Evolutionary conservation across 2,797 vertebrate species (phyloP).

Genomic region (Otolemur crassicaudatus): DNA sequence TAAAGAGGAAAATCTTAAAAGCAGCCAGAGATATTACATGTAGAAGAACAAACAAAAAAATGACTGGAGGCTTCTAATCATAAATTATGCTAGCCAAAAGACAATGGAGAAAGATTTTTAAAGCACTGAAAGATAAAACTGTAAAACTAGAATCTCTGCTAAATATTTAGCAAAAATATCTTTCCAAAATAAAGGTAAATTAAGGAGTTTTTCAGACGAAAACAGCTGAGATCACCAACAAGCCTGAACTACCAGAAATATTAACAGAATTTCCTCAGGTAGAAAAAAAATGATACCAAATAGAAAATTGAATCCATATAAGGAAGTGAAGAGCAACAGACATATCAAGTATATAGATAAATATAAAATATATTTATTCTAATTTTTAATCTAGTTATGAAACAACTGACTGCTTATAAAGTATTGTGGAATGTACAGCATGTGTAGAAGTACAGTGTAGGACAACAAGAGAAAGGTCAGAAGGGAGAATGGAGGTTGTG

Average conservation of each 20-base stretch:
- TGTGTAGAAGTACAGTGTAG: neutral
- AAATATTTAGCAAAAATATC: neutral
- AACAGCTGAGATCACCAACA: neutral
- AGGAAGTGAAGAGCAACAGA: neutral
- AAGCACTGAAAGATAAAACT: neutral
- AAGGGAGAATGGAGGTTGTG: neutral
- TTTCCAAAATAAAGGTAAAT: conserved; percentile 24
- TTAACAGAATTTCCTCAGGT: neutral
- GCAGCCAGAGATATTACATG: neutral
- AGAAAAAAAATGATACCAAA: neutral
- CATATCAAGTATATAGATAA: neutral
- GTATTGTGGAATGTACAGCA: neutral
- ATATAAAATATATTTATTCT: neutral
- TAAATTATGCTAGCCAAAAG: neutral
- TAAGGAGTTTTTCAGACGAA: neutral
- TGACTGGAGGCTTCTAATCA: neutral
- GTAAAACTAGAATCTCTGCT: conserved; percentile 29
- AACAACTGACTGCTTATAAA: neutral
- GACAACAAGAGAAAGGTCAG: neutral
- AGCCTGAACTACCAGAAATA: neutral
- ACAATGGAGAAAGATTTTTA: neutral
- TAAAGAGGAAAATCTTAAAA: conserved; percentile 36
- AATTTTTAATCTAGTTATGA: neutral
- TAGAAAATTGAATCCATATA: neutral
- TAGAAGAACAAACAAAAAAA: neutral